These are phyloP conservation scores for Spilosoma lubricipeda DNA, from an alignment of 2,888 invertebrate species.

Conservation along the genomic window DNA sequence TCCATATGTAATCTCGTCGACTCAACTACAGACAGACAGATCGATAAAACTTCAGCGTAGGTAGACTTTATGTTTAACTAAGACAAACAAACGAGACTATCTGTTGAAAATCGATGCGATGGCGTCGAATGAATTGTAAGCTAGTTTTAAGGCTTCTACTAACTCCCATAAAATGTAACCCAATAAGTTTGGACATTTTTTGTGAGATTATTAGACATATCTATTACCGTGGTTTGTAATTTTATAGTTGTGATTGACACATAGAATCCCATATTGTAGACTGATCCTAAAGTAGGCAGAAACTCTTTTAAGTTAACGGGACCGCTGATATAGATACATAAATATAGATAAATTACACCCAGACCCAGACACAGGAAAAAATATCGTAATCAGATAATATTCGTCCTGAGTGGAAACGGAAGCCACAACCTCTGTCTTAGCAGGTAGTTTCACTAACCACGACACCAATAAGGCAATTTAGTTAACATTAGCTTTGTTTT, in stretches of 20 bases:
- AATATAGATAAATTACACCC: too few relatives aligned
- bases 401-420: too few relatives aligned
- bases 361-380: too few relatives aligned
- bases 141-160: conserved; percentile 25
- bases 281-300: too few relatives aligned
- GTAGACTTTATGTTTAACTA: conserved; percentile 12
- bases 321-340: too few relatives aligned
- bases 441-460: too few relatives aligned
- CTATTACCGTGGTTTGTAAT: neutral
- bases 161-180: conserved; percentile 18
- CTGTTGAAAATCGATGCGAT: conserved; percentile 36
- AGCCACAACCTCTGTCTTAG: too few relatives aligned
- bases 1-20: conserved; percentile 19
- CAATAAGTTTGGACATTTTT: neutral
- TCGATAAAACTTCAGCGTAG: conserved; percentile 19
- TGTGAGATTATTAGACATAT: neutral
- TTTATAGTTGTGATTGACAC: neutral
- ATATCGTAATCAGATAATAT: too few relatives aligned
- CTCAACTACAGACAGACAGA: conserved; percentile 10
- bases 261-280: neutral
- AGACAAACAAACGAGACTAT: conserved; percentile 19
- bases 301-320: too few relatives aligned
- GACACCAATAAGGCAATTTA: too few relatives aligned
- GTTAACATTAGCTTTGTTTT: too few relatives aligned
- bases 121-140: conserved; percentile 10